Conservation (phyloP, 37 sponge, comb jelly and placozoan genomes). For the Aphrocallistes beatrix region DNA sequence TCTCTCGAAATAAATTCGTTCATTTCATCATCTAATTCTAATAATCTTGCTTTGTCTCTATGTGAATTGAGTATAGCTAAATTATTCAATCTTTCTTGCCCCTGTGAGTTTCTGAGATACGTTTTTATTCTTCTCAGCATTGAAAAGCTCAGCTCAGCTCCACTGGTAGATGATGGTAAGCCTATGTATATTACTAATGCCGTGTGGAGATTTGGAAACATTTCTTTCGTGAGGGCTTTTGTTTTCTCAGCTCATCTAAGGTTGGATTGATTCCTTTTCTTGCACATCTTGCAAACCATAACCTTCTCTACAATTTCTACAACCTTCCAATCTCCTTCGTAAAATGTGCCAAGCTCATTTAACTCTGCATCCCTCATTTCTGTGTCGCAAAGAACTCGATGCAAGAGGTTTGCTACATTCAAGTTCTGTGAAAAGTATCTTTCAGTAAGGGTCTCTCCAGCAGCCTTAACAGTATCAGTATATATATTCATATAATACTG, state of each 20-base stretch:
- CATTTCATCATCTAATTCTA: too few relatives aligned
- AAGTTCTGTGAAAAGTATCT: not conserved
- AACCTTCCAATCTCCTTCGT: slow-evolving; percentile 5
- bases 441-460: slow-evolving; percentile 12
- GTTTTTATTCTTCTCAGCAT: not conserved
- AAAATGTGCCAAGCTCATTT: slow-evolving; percentile 12
- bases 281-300: slow-evolving; percentile 19
- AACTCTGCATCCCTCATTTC: not conserved
- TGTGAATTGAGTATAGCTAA: too few relatives aligned
- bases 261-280: slow-evolving; percentile 10
- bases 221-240: slow-evolving; percentile 2
- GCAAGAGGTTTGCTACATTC: slow-evolving; percentile 5
- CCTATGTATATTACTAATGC: slow-evolving; percentile 6
- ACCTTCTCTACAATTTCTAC: slow-evolving; percentile 10
- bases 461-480: slow-evolving; percentile 7
- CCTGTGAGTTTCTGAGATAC: not conserved
- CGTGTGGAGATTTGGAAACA: slow-evolving; percentile 13
- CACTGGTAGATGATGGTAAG: not conserved
- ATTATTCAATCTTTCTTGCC: not conserved
- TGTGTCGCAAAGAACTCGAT: slow-evolving; percentile 3
- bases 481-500: slow-evolving; percentile 20
- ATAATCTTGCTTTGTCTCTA: too few relatives aligned
- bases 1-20: too few relatives aligned
- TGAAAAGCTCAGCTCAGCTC: not conserved
- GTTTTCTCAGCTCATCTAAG: slow-evolving; percentile 15